Conservation (phyloP, 2,888 invertebrate genomes). For the Deilephila elpenor region DNA sequence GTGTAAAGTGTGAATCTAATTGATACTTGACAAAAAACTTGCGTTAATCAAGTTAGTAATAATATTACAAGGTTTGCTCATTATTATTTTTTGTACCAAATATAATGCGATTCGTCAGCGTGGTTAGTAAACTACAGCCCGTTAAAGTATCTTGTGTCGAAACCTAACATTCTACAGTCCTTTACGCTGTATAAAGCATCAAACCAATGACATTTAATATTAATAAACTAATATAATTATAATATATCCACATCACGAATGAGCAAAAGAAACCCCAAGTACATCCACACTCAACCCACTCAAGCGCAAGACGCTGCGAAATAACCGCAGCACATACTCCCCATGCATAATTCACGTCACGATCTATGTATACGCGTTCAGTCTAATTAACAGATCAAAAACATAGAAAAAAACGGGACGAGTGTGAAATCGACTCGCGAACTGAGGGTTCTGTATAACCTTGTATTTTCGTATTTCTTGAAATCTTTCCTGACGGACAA, state of each 20-base stretch:
- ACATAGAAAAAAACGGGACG: not conserved
- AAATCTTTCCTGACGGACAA: too few relatives aligned
- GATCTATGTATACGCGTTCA: slow-evolving; percentile 6
- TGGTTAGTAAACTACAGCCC: not conserved
- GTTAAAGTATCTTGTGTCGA: too few relatives aligned
- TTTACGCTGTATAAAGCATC: not conserved
- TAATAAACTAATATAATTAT: not conserved
- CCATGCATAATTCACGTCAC: slow-evolving; percentile 15
- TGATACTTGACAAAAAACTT: not conserved
- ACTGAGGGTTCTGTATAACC: too few relatives aligned
- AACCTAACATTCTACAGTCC: too few relatives aligned
- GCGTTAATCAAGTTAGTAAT: not conserved
- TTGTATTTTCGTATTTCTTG: too few relatives aligned
- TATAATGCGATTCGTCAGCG: not conserved
- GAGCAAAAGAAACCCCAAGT: not conserved
- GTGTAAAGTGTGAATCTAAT: not conserved
- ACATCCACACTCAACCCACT: not conserved
- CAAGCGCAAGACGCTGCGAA: slow-evolving; percentile 14
- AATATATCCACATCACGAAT: not conserved
- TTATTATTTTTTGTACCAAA: not conserved
- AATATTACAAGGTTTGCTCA: not conserved
- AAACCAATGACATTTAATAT: not conserved
- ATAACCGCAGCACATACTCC: not conserved
- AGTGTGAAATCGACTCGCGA: too few relatives aligned
- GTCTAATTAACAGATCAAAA: slow-evolving; percentile 23